Base-by-base conservation (phyloP, 2,888 invertebrate species). In the Atrina japonica region DNA sequence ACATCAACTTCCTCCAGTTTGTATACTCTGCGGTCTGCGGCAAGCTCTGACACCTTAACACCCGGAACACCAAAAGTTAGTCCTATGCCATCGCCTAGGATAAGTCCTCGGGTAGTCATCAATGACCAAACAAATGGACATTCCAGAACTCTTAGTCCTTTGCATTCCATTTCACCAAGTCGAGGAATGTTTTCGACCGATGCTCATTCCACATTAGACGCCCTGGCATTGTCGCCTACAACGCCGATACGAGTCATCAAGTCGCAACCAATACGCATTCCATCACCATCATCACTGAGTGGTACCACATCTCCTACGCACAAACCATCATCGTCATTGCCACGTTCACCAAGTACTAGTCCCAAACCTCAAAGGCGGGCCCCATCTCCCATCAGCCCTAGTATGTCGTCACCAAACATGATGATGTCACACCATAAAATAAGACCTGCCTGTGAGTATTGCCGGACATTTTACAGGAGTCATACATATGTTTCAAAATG, bases 331-430 rank as follows among this genome's bases (percentile, higher is more conserved):
- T 81, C 83, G 47, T 81, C 82, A 43, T 74, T 76, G 7, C 77
- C 81, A 14, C 78, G 83, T 61, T 86, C 87, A 30, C 87, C 86
- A 14, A 82, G 85, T 69, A 76, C 81, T 30, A 86, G 88, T 74
- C 89, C 88, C 7, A 89, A 89, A 75, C 65, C 86, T 55, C 66
- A 40, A 16, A 77, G 87, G 27, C 78, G 88, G 30, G 85, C 87
- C 11, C 88, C 89, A 14, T 88, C 89, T 43, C 89, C 89, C 5
- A 88, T 89, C 65, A 88, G 86, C 70, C 89, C 88, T 83, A 89
- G 89, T 75, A 88, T 86, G 78, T 89, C 89, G 21, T 88, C 89
- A 30, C 90, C 90, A 35, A 89, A 87, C 78, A 88, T 90, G 71
- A 81, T 86, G 75, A 86, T 85, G 61, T 85, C 84, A 65, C 85